A percentile compares a stretch with the other conserved stretches of the same genome.
Conservation (phyloP, 2,888 invertebrate genomes). For the Chymomyza caudatula region DNA sequence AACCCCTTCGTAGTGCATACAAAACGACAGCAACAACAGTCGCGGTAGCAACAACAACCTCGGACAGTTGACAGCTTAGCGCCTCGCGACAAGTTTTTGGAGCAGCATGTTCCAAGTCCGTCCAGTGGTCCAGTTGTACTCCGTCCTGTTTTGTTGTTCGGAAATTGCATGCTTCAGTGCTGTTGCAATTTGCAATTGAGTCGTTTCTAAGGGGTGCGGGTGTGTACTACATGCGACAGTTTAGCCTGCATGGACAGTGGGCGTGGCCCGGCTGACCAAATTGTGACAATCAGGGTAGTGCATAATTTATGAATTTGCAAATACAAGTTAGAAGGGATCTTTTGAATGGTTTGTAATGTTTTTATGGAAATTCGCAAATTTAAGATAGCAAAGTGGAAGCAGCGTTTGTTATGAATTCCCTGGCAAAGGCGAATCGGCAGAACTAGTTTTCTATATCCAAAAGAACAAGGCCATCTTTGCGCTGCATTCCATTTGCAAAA, state of each 20-base stretch:
- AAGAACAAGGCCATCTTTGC: too few species aligned
- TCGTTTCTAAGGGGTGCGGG: constrained; percentile 31
- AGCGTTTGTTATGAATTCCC: not conserved
- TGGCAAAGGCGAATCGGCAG: too few species aligned
- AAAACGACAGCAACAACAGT: constrained; percentile 11
- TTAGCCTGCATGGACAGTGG: not conserved
- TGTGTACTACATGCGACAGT: constrained; percentile 7
- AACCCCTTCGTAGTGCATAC: constrained; percentile 32
- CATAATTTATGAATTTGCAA: not conserved
- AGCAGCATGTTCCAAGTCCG: constrained; percentile 28
- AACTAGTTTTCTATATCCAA: too few species aligned
- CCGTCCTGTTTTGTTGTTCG: constrained; percentile 38
- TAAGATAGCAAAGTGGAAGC: not conserved
- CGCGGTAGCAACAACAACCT: not conserved
- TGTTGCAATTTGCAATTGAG: constrained; percentile 71
- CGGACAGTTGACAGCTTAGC: constrained; percentile 71
- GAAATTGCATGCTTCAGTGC: constrained; percentile 67
- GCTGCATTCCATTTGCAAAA: too few species aligned
- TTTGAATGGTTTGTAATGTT: not conserved
- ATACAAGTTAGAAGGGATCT: not conserved
- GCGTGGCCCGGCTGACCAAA: not conserved
- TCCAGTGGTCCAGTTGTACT: constrained; percentile 10
- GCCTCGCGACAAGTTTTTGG: constrained; percentile 48
- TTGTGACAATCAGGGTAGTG: not conserved
- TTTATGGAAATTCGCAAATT: not conserved